These are phyloP conservation scores for Nebria salina DNA, from an alignment of 2,888 invertebrate species.

Conservation along the genomic window DNA sequence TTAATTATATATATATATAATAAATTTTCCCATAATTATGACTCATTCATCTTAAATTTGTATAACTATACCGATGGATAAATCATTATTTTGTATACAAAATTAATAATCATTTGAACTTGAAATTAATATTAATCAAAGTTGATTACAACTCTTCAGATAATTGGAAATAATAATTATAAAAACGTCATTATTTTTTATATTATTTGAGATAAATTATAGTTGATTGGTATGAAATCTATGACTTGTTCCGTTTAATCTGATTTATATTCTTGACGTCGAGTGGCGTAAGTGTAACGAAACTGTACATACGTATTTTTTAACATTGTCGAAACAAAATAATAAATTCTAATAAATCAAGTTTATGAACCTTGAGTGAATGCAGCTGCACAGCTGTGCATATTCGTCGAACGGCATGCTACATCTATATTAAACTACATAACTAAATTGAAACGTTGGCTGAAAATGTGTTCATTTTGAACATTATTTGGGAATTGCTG, in stretches of 20 bases:
- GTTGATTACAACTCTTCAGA: not conserved
- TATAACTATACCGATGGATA: too few relatives aligned
- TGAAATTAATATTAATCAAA: too few relatives aligned
- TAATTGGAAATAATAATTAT: not conserved
- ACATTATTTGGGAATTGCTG: not conserved
- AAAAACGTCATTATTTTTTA: not conserved
- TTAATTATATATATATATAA: not conserved
- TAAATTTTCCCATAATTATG: not conserved
- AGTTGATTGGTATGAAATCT: not conserved
- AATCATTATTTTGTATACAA: too few relatives aligned
- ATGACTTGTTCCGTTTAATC: constrained; percentile 24
- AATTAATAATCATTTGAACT: too few relatives aligned
- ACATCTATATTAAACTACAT: not conserved
- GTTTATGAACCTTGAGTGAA: constrained; percentile 32
- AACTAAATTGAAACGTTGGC: not conserved
- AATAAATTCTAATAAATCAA: constrained; percentile 40
- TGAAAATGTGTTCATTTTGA: not conserved
- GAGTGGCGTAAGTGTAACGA: constrained; percentile 2
- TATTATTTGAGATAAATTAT: not conserved
- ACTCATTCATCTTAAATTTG: too few relatives aligned
- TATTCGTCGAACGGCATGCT: not conserved
- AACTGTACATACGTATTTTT: constrained; percentile 41
- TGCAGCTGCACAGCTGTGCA: constrained; percentile 27
- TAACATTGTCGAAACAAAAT: constrained; percentile 37
- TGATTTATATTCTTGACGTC: constrained; percentile 16